A percentile compares a stretch with the other conserved stretches of the same genome.
Evolutionary conservation across 1,140 invertebrate species (phyloP).

Genomic region (Lepidurus couesii): DNA sequence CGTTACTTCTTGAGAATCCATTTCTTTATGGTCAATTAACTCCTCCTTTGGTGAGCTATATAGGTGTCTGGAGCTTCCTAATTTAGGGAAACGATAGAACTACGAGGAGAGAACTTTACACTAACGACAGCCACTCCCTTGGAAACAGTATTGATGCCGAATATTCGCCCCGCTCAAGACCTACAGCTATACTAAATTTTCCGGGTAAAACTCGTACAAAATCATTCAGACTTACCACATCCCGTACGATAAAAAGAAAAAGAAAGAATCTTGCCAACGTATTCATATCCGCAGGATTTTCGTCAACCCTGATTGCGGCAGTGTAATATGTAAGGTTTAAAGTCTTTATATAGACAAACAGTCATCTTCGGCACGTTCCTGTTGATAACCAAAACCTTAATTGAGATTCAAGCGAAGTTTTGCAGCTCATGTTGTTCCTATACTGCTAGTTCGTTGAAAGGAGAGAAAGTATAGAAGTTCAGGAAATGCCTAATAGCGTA

Average conservation of each 20-base stretch:
- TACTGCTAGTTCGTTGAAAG: no score
- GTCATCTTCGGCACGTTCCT: no score
- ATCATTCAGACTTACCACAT: background rate
- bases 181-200: background rate
- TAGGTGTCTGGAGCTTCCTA: no score
- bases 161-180: background rate
- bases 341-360: no score
- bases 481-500: no score
- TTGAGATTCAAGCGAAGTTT: no score
- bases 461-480: no score
- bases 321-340: no score
- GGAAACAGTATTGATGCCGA: no score
- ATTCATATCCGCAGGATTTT: background rate
- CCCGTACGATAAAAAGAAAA: constrained; percentile 15
- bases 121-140: background rate
- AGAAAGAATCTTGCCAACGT: background rate
- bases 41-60: background rate
- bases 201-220: background rate
- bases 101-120: background rate
- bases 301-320: background rate
- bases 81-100: background rate
- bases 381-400: no score
- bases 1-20: background rate
- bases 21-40: background rate
- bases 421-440: no score